Evolutionary conservation across 2,888 invertebrate genomes (phyloP).

Genomic region (Byasa hedistus): DNA sequence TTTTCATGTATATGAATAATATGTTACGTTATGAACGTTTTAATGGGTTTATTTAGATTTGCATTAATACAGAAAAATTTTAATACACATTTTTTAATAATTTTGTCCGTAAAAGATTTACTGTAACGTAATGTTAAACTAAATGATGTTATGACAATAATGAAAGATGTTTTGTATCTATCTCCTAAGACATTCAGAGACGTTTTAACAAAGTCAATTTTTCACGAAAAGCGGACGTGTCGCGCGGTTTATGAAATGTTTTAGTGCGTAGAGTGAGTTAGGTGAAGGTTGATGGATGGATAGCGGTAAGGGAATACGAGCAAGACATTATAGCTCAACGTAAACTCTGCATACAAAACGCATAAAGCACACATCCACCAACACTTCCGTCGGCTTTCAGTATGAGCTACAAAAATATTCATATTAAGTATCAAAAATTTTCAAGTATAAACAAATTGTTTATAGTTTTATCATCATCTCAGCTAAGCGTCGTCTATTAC

Average conservation of each 20-base stretch:
- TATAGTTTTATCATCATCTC: too few relatives aligned
- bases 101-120: too few relatives aligned
- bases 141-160: too few relatives aligned
- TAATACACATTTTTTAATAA: too few relatives aligned
- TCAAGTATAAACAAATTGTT: too few relatives aligned
- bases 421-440: too few relatives aligned
- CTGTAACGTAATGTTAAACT: too few relatives aligned
- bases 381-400: slow-evolving; percentile 38
- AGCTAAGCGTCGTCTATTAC: too few relatives aligned
- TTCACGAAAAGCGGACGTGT: slow-evolving; percentile 40
- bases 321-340: slow-evolving; percentile 67
- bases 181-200: slow-evolving; percentile 25
- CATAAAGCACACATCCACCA: slow-evolving; percentile 41
- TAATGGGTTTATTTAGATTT: background rate
- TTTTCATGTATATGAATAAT: background rate
- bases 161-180: too few relatives aligned
- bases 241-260: slow-evolving; percentile 54
- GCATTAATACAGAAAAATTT: too few relatives aligned
- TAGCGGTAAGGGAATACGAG: slow-evolving; percentile 45
- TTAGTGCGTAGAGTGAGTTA: slow-evolving; percentile 35
- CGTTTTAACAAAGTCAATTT: slow-evolving; percentile 44
- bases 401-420: slow-evolving; percentile 16
- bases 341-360: slow-evolving; percentile 61
- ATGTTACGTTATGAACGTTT: background rate
- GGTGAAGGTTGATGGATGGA: slow-evolving; percentile 59